Conservation (phyloP, 2,888 invertebrate species). For the Anorthoa munda region DNA sequence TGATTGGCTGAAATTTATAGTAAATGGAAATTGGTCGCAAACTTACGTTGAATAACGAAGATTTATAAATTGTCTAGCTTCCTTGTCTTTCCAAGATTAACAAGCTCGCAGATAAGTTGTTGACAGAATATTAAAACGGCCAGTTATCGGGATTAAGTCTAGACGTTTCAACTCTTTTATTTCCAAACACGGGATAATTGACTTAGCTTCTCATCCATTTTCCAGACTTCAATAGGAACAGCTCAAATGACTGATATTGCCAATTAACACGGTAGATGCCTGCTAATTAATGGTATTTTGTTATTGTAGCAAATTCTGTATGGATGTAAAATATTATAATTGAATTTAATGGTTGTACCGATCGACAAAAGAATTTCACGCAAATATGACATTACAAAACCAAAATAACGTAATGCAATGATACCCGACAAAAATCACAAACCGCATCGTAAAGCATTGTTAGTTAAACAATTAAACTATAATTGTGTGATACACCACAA, state of each 20-base stretch:
- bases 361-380: conserved; percentile 36
- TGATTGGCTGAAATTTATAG: conserved; percentile 17
- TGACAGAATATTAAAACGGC: conserved; percentile 39
- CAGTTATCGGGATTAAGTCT: conserved; percentile 35
- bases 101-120: conserved; percentile 9
- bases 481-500: conserved; percentile 64
- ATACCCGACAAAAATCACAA: conserved; percentile 59
- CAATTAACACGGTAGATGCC: conserved; percentile 26
- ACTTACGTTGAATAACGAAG: neutral
- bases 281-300: conserved; percentile 17
- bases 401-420: conserved; percentile 56
- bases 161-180: conserved; percentile 39
- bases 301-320: conserved; percentile 8
- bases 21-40: neutral
- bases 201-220: conserved; percentile 25
- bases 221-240: conserved; percentile 6
- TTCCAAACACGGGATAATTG: conserved; percentile 33
- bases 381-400: conserved; percentile 46
- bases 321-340: conserved; percentile 15
- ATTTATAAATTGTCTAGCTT: neutral
- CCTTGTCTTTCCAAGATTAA: neutral
- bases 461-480: conserved; percentile 64
- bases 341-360: conserved; percentile 12
- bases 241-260: conserved; percentile 9
- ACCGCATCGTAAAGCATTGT: conserved; percentile 56